These are phyloP conservation scores for Lacerta viridis DNA, from an alignment of 2,797 vertebrate genomes.

Conservation along the genomic window DNA sequence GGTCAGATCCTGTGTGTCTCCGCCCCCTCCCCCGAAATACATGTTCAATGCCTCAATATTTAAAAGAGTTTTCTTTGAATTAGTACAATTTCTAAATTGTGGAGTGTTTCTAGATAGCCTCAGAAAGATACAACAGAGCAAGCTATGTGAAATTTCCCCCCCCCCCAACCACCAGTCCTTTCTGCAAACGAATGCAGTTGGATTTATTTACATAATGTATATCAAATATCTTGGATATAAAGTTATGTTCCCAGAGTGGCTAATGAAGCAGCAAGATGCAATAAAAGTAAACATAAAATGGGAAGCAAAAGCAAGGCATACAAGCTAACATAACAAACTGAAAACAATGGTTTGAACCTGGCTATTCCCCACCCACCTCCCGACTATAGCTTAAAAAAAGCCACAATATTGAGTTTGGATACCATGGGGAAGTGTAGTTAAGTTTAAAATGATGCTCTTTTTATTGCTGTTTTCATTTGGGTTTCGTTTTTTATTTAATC, in stretches of 20 bases:
- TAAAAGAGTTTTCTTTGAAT: neutral
- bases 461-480: neutral
- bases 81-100: neutral
- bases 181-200: neutral
- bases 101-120: neutral
- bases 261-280: neutral
- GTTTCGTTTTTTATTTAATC: neutral
- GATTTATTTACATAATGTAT: neutral
- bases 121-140: neutral
- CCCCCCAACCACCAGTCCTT: neutral
- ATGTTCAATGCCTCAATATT: neutral
- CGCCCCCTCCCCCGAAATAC: neutral
- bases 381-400: neutral
- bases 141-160: neutral
- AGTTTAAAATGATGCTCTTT: neutral
- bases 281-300: neutral
- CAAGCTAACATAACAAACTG: neutral
- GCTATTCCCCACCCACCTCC: neutral
- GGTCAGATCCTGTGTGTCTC: slow-evolving; percentile 7
- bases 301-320: neutral
- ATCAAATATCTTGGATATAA: neutral
- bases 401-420: neutral
- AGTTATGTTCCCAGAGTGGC: neutral
- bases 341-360: neutral
- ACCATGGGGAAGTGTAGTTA: neutral